Evolutionary conservation across 1,140 invertebrate species (phyloP).

Genomic region (Neuroterus valhalla): DNA sequence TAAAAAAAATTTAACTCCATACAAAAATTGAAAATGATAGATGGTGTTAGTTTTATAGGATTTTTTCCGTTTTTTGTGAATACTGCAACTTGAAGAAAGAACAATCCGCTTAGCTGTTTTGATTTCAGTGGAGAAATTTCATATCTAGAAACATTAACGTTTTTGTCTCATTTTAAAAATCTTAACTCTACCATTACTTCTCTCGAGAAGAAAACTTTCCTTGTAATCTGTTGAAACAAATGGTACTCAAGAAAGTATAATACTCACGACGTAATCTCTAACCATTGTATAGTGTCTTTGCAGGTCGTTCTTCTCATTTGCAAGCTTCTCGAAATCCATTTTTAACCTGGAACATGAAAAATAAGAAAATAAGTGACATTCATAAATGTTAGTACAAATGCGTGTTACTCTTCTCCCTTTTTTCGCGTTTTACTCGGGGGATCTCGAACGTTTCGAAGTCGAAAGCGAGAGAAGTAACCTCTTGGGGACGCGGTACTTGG

Average conservation of each 20-base stretch:
- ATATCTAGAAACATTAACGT: too few species aligned
- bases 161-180: too few species aligned
- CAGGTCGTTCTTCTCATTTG: slow-evolving; percentile 97
- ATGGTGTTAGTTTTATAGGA: too few species aligned
- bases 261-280: slow-evolving; percentile 71
- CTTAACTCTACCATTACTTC: not conserved
- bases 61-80: too few species aligned
- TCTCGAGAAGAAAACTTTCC: not conserved
- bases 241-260: slow-evolving; percentile 25
- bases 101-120: too few species aligned
- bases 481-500: slow-evolving; percentile 46
- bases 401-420: slow-evolving; percentile 37
- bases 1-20: too few species aligned
- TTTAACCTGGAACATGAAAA: slow-evolving; percentile 82
- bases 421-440: slow-evolving; percentile 46
- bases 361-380: slow-evolving; percentile 48
- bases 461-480: slow-evolving; percentile 46
- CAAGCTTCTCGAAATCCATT: slow-evolving; percentile 93
- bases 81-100: too few species aligned
- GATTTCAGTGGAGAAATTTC: too few species aligned
- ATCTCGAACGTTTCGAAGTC: slow-evolving; percentile 60
- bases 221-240: slow-evolving; percentile 27
- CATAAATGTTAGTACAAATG: slow-evolving; percentile 46
- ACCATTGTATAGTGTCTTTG: slow-evolving; percentile 98
- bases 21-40: too few species aligned